Conservation (phyloP, 2,888 invertebrate genomes). For the Rutpela maculata region DNA sequence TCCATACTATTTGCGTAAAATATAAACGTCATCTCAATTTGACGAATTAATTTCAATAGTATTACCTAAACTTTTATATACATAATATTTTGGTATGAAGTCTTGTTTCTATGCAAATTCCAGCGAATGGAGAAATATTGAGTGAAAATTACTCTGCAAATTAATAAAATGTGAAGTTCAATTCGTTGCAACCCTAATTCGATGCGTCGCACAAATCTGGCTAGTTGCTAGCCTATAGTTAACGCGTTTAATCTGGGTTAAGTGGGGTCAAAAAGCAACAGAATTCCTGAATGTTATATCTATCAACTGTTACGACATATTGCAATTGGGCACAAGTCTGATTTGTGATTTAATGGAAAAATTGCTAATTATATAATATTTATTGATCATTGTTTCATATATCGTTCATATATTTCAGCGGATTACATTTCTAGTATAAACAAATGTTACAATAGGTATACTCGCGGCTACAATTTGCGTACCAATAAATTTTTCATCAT, state of each 20-base stretch:
- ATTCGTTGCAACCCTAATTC: slow-evolving; percentile 52
- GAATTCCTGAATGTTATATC: slow-evolving; percentile 76
- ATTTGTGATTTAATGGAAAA: slow-evolving; percentile 51
- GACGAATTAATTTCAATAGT: no score
- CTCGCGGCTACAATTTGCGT: no score
- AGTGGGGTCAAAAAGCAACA: slow-evolving; percentile 85
- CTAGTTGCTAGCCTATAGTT: slow-evolving; percentile 68
- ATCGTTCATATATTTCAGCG: neutral
- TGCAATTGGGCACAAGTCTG: slow-evolving; percentile 55
- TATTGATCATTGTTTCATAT: slow-evolving; percentile 12
- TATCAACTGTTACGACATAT: slow-evolving; percentile 55
- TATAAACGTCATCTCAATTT: no score
- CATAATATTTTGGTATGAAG: no score
- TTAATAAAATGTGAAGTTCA: neutral
- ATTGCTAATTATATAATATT: slow-evolving; percentile 30
- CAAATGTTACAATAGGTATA: no score
- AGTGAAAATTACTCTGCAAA: neutral
- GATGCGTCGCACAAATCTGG: slow-evolving; percentile 64
- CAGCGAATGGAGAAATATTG: no score
- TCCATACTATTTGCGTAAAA: no score
- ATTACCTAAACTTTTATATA: no score
- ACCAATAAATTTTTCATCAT: no score
- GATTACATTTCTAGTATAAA: neutral
- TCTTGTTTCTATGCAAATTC: no score
- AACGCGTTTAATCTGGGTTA: slow-evolving; percentile 83